Conservation (phyloP, 2,797 vertebrate genomes). For the Pipistrellus pipistrellus region DNA sequence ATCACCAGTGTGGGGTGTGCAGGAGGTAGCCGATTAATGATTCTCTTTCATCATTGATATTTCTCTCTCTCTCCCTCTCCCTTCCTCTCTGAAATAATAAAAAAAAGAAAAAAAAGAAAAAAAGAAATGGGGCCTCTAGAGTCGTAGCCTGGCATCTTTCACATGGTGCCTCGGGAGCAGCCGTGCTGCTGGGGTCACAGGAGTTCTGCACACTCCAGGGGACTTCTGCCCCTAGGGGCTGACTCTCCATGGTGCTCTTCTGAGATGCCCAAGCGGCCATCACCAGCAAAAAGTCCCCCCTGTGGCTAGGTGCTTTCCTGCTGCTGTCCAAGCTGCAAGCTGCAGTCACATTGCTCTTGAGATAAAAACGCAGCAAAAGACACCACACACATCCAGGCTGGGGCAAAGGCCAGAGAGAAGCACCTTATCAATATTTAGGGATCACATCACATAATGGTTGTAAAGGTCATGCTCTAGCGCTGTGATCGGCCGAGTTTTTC, state of each 20-base stretch:
- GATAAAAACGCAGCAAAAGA: neutral
- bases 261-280: neutral
- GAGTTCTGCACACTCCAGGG: neutral
- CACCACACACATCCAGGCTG: neutral
- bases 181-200: neutral
- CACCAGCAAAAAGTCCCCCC: neutral
- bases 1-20: no score
- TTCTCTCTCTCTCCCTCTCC: neutral
- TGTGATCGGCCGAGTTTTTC: neutral
- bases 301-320: neutral
- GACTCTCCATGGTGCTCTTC: rapidly evolving
- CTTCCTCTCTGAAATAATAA: no score
- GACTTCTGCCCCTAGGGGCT: neutral
- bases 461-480: neutral
- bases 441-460: neutral
- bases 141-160: neutral
- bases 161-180: rapidly evolving
- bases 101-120: no score
- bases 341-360: neutral
- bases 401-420: neutral
- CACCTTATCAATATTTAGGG: neutral
- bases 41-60: no score
- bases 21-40: no score
- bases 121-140: neutral
- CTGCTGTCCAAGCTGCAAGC: neutral